These are phyloP conservation scores for Tamias sibiricus DNA, from an alignment of 2,113 vertebrate genomes.

Conservation along the genomic window DNA sequence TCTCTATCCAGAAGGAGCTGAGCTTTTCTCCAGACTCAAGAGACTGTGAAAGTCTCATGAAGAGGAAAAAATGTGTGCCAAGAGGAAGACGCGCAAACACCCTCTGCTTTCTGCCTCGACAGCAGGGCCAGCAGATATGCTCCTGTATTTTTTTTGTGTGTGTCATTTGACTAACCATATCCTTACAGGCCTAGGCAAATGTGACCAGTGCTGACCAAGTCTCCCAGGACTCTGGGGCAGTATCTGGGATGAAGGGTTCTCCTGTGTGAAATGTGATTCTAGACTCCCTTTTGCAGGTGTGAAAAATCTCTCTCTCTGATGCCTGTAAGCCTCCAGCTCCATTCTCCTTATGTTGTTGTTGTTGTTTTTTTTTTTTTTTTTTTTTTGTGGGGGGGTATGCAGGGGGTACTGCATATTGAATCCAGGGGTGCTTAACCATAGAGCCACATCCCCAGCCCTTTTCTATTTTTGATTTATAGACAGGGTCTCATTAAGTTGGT, in stretches of 20 bases:
- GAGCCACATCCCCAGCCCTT: too few species aligned
- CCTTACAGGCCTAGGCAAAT: background rate
- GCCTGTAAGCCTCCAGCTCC: background rate
- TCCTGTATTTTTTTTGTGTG: background rate
- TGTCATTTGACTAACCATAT: background rate
- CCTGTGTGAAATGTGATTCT: conserved; percentile 63
- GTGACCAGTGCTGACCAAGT: background rate
- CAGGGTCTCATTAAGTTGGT: too few species aligned
- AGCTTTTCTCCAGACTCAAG: conserved; percentile 70
- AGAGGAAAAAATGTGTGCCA: conserved; percentile 73
- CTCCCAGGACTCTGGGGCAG: conserved; percentile 55
- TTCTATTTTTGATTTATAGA: too few species aligned
- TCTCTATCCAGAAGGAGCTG: conserved; percentile 26
- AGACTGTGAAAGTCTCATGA: conserved; percentile 63
- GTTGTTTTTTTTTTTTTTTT: too few species aligned
- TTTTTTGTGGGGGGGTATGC: too few species aligned
- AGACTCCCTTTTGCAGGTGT: conserved; percentile 27
- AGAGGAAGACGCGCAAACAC: conserved; percentile 67
- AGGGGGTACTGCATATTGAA: too few species aligned
- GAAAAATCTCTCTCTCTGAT: conserved; percentile 71
- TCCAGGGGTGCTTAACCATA: too few species aligned
- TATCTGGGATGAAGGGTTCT: conserved; percentile 49
- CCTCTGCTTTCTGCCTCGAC: conserved; percentile 53
- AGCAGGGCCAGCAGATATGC: background rate
- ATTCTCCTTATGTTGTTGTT: background rate